Percentiles rank a stretch among this genome's conserved stretches.
Evolutionary conservation across 2,888 invertebrate species (phyloP).

Genomic region (Tetropium fuscum): DNA sequence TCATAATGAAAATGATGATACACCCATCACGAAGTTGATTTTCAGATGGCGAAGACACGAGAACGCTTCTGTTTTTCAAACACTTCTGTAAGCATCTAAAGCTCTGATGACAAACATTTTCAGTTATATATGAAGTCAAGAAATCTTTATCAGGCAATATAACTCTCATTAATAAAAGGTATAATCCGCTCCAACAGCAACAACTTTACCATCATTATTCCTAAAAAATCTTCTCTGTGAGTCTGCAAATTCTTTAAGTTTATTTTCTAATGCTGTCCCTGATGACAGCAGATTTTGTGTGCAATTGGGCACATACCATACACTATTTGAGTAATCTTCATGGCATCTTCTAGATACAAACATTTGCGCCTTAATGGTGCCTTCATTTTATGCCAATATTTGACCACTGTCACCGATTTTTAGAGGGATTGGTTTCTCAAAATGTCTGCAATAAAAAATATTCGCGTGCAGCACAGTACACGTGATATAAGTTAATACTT

Average conservation of each 20-base stretch:
- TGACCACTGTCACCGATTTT: constrained; percentile 4
- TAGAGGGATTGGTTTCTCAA: not conserved
- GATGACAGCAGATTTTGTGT: constrained; percentile 8
- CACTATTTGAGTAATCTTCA: constrained; percentile 1
- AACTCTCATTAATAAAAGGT: constrained; percentile 8
- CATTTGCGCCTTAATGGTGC: constrained; percentile 3
- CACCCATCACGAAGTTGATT: constrained; percentile 3
- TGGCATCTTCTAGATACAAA: constrained; percentile 6
- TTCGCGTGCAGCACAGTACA: too few species aligned
- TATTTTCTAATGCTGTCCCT: constrained; percentile 4
- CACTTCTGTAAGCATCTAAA: not conserved
- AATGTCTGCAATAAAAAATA: not conserved
- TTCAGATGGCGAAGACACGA: not conserved
- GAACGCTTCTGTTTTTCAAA: not conserved
- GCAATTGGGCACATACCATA: constrained; percentile 9
- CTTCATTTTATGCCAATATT: constrained; percentile 6
- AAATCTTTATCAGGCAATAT: constrained; percentile 1
- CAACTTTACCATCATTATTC: not conserved
- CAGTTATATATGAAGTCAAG: constrained; percentile 1
- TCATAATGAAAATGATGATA: not conserved
- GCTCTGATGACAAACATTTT: not conserved
- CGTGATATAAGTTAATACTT: too few species aligned
- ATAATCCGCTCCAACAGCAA: constrained; percentile 3
- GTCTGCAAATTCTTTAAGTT: not conserved
- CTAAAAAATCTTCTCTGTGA: not conserved